These are phyloP conservation scores for Junonia oenone DNA, from an alignment of 2,888 invertebrate genomes.

Conservation along the genomic window DNA sequence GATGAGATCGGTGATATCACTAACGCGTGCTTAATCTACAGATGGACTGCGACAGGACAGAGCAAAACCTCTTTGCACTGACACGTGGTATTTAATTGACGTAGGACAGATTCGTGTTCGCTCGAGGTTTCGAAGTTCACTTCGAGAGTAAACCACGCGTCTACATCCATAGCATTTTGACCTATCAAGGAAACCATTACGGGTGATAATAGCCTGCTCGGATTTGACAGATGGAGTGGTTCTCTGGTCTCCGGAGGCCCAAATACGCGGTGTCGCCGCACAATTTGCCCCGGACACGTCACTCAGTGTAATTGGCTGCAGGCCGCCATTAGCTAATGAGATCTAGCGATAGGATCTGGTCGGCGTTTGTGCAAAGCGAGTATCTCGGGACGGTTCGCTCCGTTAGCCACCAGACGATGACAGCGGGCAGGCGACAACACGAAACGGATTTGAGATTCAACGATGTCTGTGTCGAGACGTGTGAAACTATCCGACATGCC, in stretches of 20 bases:
- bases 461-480: slow-evolving; percentile 32
- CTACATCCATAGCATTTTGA: slow-evolving; percentile 7
- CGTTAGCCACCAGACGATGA: slow-evolving; percentile 22
- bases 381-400: slow-evolving; percentile 18
- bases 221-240: slow-evolving; percentile 6
- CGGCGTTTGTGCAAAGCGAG: slow-evolving; percentile 35
- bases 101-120: slow-evolving; percentile 21
- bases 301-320: slow-evolving; percentile 68
- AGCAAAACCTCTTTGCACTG: slow-evolving; percentile 20
- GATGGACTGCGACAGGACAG: slow-evolving; percentile 21
- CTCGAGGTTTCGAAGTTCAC: not conserved
- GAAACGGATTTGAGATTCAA: slow-evolving; percentile 30
- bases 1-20: slow-evolving; percentile 17
- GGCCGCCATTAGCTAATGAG: slow-evolving; percentile 59
- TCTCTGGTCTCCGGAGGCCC: slow-evolving; percentile 15
- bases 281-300: slow-evolving; percentile 72
- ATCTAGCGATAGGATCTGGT: slow-evolving; percentile 37
- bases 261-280: slow-evolving; percentile 28
- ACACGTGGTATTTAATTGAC: slow-evolving; percentile 28
- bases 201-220: slow-evolving; percentile 11
- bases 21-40: slow-evolving; percentile 25
- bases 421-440: slow-evolving; percentile 33
- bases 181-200: slow-evolving; percentile 7
- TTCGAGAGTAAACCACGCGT: slow-evolving; percentile 6
- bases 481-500: slow-evolving; percentile 32